Percentiles rank a stretch among this genome's conserved stretches.
phyloP scores from a whole-genome alignment of 2,888 invertebrate genomes.

The Dastarcus helophoroides region DNA sequence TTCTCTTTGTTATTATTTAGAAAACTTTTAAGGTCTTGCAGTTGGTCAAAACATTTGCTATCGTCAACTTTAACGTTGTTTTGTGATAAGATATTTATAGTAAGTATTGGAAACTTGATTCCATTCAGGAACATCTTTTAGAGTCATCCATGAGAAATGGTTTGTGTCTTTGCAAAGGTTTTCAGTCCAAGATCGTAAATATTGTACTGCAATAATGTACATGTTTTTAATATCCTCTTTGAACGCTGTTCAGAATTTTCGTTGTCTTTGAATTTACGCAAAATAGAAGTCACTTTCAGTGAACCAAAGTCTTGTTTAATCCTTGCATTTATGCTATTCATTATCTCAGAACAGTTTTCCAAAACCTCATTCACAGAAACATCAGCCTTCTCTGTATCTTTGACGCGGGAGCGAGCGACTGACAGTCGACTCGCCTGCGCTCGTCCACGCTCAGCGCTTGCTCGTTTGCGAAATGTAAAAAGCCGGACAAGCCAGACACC shows the following conservation, averaged over 20 bases:
- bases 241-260: constrained; percentile 10
- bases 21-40: constrained; percentile 10
- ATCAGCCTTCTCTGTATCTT: constrained; percentile 10
- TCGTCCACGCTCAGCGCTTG: too few relatives aligned
- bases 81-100: constrained; percentile 12
- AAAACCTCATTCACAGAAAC: constrained; percentile 11
- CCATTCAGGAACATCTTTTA: constrained; percentile 12
- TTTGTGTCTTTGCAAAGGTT: constrained; percentile 11
- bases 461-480: too few relatives aligned
- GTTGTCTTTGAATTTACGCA: constrained; percentile 10
- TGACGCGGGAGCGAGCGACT: too few relatives aligned
- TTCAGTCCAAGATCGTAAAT: constrained; percentile 12
- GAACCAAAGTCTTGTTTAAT: constrained; percentile 12
- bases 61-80: constrained; percentile 12
- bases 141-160: constrained; percentile 12
- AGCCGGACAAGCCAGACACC: too few relatives aligned
- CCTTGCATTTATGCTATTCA: constrained; percentile 11
- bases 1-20: constrained; percentile 7
- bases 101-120: constrained; percentile 11
- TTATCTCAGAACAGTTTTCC: constrained; percentile 12
- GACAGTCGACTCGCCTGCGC: too few relatives aligned
- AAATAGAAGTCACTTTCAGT: constrained; percentile 11
- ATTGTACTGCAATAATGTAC: constrained; percentile 13
- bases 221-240: constrained; percentile 13
- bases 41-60: constrained; percentile 13